These are phyloP conservation scores for Saguinus imperator DNA, from an alignment of 2,113 vertebrate species.

Conservation along the genomic window DNA sequence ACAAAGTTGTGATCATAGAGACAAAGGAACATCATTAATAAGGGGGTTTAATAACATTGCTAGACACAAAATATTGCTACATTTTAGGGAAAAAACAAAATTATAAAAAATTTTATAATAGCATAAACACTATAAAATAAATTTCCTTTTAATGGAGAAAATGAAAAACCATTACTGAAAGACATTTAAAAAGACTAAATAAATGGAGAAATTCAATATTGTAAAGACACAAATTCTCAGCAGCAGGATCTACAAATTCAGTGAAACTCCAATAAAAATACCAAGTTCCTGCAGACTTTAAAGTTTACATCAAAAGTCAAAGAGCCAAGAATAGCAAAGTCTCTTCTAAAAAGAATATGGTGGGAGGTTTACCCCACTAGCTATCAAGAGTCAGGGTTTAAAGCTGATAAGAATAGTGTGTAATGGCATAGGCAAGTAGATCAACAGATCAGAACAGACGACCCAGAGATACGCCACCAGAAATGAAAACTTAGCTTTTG, in stretches of 20 bases:
- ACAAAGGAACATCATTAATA: background rate
- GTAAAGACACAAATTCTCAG: background rate
- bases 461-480: background rate
- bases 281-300: background rate
- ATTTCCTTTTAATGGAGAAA: conserved; percentile 37
- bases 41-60: background rate
- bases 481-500: background rate
- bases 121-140: conserved; percentile 32
- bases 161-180: conserved; percentile 38
- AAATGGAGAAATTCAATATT: background rate
- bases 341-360: background rate
- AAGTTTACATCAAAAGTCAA: background rate
- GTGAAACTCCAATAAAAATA: background rate
- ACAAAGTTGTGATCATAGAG: background rate
- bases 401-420: background rate
- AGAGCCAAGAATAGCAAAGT: background rate
- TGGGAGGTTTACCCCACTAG: background rate
- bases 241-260: background rate
- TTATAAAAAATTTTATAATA: background rate
- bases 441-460: background rate
- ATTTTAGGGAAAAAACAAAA: background rate
- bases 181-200: conserved; percentile 32
- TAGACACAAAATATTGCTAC: background rate
- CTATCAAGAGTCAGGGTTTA: background rate
- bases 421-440: background rate